Conservation (phyloP, 2,113 vertebrate genomes). For the Entomyzon cyanotis region DNA sequence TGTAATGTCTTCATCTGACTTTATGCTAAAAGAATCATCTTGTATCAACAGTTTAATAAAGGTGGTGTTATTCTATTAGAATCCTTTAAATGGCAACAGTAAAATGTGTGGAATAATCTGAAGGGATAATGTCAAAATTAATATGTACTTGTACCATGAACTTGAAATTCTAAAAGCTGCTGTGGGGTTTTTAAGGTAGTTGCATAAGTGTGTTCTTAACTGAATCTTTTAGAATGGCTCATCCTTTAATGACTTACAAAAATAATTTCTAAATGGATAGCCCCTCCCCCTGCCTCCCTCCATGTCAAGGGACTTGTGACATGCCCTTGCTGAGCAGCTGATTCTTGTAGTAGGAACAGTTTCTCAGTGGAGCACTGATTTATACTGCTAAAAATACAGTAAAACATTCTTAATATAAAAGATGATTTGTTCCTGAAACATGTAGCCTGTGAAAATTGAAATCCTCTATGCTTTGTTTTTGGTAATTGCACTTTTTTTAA, state of each 20-base stretch:
- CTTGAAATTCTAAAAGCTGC: neutral
- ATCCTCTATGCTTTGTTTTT: neutral
- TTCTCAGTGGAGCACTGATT: neutral
- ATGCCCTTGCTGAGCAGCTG: neutral
- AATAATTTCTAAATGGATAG: neutral
- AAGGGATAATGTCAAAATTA: neutral
- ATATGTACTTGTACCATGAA: neutral
- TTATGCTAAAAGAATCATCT: neutral
- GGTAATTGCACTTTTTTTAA: neutral
- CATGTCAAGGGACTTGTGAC: neutral
- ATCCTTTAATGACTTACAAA: neutral
- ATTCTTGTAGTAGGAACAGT: neutral
- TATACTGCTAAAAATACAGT: neutral
- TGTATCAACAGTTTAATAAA: slow-evolving; percentile 26
- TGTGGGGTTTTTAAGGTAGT: neutral
- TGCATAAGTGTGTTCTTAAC: neutral
- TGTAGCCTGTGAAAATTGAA: neutral
- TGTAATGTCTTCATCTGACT: neutral
- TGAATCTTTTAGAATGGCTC: neutral
- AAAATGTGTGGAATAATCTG: neutral
- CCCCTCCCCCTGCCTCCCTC: neutral
- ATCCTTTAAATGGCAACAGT: neutral
- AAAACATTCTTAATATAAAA: neutral
- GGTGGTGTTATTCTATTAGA: neutral
- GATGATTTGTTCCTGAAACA: neutral